Evolutionary conservation across 1,140 invertebrate species (phyloP), one percentile per base, ranked within the genome.

Genomic region (Ptiloglossa arizonensis): DNA sequence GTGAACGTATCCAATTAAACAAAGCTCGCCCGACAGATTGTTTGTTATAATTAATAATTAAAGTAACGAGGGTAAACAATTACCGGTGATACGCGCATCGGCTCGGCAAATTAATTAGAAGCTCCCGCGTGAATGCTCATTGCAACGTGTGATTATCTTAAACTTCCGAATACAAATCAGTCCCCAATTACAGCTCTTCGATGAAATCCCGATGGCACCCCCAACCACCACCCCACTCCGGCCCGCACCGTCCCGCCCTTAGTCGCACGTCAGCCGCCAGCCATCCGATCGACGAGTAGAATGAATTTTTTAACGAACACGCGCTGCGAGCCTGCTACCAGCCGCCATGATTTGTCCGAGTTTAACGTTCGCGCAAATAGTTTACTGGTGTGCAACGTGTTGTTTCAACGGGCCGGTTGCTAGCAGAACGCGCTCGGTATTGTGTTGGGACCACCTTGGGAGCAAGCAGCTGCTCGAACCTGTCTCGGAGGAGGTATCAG

Each of bases 401-500:
- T 70, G 67, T 81, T 73, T 67, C 60, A 81, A 70, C 38, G 38
- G 46, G 72, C 63, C 50, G 72, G 79, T 75, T 85, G 71, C 74
- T 48, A 72, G 60, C 69, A 57, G 62, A 64, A 76, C 48, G 57
- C 62, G 24, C 38, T 29, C 6, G 63, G 68, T 76, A 80, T 84
- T 76, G 84, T 68, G 82, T 85, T 85, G 75, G 75, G 75, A 67
- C 67, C 82, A 71, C 72, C 80, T 82, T 86, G 84, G 84, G 84
- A 86, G 75, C 75, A 82, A 82, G 62, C 84, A 86, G 84, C 68
- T 86, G 84, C 72, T 66, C 56, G 27, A n/a, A 59, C 54, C 29
- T 76, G 44, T 80, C 84, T 54, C 84, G 27, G 2, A 72, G 82
- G 83, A 85, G 71, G 11, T 80, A 86, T 86, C 84, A 68, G 77